Evolutionary conservation across 1,140 invertebrate genomes (phyloP), one percentile per base, ranked within the genome.

Genomic region (Stenopsyche tienmushanensis): DNA sequence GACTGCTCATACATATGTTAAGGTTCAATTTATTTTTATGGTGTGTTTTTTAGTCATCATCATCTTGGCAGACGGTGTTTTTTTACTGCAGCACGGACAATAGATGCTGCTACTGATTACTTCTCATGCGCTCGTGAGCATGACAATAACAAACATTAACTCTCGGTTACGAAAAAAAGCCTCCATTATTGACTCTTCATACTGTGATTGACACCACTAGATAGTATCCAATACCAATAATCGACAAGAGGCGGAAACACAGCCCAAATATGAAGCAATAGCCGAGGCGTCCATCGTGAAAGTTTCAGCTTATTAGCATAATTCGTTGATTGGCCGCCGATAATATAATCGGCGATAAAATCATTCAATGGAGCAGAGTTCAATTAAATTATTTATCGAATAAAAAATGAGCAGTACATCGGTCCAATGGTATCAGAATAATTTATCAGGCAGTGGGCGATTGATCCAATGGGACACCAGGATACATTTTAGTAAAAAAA

Each of bases 121-220:
- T 53, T 25, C 50, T 53, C 50, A 53, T 53, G 20, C 5, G 49
- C 21, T 53, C 50, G 50, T 29, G 21, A 53, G 21, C 23, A 20
- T 53, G 50, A 53, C 50, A 53, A 53, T 53, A 53, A 53, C 50
- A 53, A 53, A 53, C 50, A 53, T 53, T 53, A 53, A 15, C 50
- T 13, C 50, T 21, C 25, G 23, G 50, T 7, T 15, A 45, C 44
- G 17, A 45, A 45, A 15, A 45, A 45, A 18, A 45, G 5, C 44
- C 13, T 10, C 50, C 25, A 53, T 53, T 25, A 53, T 53, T 53
- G 50, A 13, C 44, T 45, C 29, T 39, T 39, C 44, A 18, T 10
- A 18, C 17, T 25, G 13, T 53, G 50, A 53, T 53, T 53, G 50
- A 53, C 50, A 53, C 50, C 10, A 24, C 9, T 17, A 18, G 50